Conservation (phyloP, 2,113 vertebrate genomes). For the Lonchura striata region DNA sequence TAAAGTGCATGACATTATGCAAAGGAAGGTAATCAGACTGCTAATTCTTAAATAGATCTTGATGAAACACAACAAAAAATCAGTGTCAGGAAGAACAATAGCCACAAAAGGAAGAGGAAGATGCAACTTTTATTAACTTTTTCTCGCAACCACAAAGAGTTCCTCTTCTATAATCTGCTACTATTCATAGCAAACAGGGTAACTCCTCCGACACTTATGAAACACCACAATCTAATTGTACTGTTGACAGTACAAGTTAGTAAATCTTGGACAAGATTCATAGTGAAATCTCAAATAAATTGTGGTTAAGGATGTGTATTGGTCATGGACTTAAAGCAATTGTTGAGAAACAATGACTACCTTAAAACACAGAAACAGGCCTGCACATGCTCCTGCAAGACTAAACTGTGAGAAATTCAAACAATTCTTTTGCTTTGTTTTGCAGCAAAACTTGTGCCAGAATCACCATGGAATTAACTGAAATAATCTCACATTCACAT, state of each 20-base stretch:
- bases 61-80: not conserved
- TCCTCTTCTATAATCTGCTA: not conserved
- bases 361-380: not conserved
- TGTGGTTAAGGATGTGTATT: not conserved
- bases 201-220: not conserved
- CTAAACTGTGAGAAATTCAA: not conserved
- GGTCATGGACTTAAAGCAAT: not conserved
- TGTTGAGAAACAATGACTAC: not conserved
- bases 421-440: not conserved
- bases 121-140: not conserved
- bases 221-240: not conserved
- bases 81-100: not conserved
- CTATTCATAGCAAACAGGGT: not conserved
- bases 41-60: conserved; percentile 6
- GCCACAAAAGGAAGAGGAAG: not conserved
- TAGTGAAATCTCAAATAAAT: not conserved
- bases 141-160: not conserved
- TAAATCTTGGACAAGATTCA: not conserved
- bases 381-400: not conserved
- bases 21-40: conserved; percentile 15
- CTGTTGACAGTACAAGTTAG: conserved; percentile 12
- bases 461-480: not conserved
- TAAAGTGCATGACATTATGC: not conserved
- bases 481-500: not conserved
- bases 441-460: not conserved